Evolutionary conservation across 2,113 vertebrate genomes (phyloP), one percentile per base, ranked within the genome.

Genomic region (Struthio camelus): DNA sequence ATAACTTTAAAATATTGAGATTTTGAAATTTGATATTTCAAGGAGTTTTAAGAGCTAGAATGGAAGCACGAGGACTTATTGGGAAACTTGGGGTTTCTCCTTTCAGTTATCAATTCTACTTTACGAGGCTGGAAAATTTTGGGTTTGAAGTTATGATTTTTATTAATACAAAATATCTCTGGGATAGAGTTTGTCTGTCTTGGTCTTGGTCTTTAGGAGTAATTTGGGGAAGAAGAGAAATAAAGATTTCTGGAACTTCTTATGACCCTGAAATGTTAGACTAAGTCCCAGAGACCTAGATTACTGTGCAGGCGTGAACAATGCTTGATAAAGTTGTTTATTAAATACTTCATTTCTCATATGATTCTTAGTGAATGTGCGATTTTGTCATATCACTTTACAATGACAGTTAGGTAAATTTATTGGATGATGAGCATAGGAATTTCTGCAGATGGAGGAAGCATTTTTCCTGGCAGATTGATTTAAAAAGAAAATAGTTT

Each of bases 401-500:
- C 72, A 96, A 25, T 75, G 92, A 80, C 56, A 80, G 71, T 66
- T 80, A 38, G 72, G 24, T 89, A 90, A 73, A 95, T 90, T 65
- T 94, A 77, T 85, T 90, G 85, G 72, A 95, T 58, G 44, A 56
- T 3, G 30, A 95, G 67, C 2, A 2, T 12, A 85, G 54, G 79
- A 94, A 93, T 94, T 83, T 92, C 89, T 95, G 64, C 75, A 93
- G 82, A 80, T 38, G 56, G 67, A 93, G 76, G 48, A 94, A 94
- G 80, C 32, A 17, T 87, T 89, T 94, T 90, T 91, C 64, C 59
- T 83, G 75, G 34, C 15, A 1, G 0, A 85, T 64, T 87, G 89
- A 80, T 92, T 97, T 89, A 46, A 85, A 95, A 96, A 94, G 91
- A 94, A 94, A 95, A 85, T 75, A 76, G 50, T 83, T 93, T 95